These are phyloP conservation scores for Cetonia aurata DNA, from an alignment of 2,888 invertebrate genomes.

Conservation along the genomic window DNA sequence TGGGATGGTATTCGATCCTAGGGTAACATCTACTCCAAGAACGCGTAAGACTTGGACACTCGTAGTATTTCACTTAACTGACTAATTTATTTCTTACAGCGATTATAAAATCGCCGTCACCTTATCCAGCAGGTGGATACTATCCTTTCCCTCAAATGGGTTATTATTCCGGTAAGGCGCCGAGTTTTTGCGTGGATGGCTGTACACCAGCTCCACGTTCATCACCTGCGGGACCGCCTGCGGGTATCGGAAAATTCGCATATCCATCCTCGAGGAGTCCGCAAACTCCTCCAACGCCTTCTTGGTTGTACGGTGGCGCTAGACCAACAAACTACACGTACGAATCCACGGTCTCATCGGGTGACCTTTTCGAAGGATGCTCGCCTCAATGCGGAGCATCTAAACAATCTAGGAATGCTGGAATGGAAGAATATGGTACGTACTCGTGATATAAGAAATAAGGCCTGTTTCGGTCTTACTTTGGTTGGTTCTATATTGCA, in stretches of 20 bases:
- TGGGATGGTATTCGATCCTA: conserved; percentile 24
- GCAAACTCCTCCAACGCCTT: conserved; percentile 6
- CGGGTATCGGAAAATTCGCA: conserved; percentile 9
- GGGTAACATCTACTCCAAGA: conserved; percentile 5
- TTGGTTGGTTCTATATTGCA: no score
- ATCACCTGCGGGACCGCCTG: background rate
- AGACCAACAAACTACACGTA: background rate
- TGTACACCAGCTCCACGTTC: background rate
- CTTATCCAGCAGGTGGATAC: background rate
- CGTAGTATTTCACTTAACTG: background rate
- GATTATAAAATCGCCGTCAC: conserved; percentile 1
- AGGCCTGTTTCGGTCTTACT: no score
- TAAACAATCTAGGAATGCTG: background rate
- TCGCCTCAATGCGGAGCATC: background rate
- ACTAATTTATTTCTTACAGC: background rate
- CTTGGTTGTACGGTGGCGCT: background rate
- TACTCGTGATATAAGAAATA: background rate
- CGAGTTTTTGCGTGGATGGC: conserved; percentile 10
- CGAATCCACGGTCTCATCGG: conserved; percentile 16
- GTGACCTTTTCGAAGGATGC: conserved; percentile 1
- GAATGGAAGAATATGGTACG: background rate
- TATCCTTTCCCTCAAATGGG: background rate
- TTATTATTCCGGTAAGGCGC: background rate
- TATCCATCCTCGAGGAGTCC: background rate
- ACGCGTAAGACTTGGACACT: background rate